These are phyloP conservation scores for Pseudomyrmex cubaensis DNA, from an alignment of 1,140 invertebrate species.

Conservation along the genomic window DNA sequence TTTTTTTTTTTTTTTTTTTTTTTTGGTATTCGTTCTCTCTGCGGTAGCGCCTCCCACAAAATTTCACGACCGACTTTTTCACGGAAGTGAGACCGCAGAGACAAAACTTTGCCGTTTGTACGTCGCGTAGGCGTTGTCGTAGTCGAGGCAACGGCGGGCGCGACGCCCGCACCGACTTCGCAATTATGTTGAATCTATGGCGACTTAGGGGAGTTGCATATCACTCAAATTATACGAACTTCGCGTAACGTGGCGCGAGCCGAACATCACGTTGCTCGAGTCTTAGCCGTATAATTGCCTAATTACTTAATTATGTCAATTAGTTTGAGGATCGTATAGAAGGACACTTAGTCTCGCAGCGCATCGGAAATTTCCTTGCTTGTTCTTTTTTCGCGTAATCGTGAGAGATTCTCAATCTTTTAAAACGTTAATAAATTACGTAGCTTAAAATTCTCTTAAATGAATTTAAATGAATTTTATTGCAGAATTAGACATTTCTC, in stretches of 20 bases:
- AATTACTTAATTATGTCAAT: conserved; percentile 75
- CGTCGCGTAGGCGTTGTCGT: not conserved
- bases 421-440: not conserved
- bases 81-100: not conserved
- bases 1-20: no score
- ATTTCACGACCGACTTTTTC: conserved; percentile 16
- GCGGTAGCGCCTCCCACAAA: conserved; percentile 1
- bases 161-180: conserved; percentile 49
- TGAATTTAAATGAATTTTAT: not conserved
- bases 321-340: conserved; percentile 37
- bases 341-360: not conserved
- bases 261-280: conserved; percentile 44
- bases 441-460: not conserved
- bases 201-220: conserved; percentile 71
- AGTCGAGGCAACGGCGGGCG: conserved; percentile 17
- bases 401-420: not conserved
- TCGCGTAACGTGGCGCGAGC: conserved; percentile 63
- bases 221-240: conserved; percentile 74
- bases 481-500: not conserved
- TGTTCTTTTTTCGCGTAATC: not conserved
- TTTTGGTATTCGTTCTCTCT: not conserved
- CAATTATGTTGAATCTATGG: conserved; percentile 75
- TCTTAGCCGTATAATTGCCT: conserved; percentile 51
- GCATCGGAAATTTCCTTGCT: not conserved
- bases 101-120: conserved; percentile 60